These are phyloP conservation scores for Pavo muticus DNA, from an alignment of 2,113 vertebrate species.

Conservation along the genomic window DNA sequence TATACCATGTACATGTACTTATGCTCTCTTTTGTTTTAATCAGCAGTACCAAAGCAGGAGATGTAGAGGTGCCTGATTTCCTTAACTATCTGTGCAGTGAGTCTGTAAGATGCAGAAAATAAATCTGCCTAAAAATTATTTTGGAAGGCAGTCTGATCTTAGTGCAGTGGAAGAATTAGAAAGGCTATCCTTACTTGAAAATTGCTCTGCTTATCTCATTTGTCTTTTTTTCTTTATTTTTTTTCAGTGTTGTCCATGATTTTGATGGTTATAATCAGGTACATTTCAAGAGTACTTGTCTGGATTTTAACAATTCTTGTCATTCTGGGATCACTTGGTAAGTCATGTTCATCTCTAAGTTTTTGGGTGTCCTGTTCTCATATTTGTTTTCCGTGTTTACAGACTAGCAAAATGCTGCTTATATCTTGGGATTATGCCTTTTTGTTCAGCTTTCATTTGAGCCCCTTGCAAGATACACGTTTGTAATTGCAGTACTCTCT, in stretches of 20 bases:
- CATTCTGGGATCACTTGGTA: conserved; percentile 94
- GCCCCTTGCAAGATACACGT: background rate
- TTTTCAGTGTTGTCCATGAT: conserved; percentile 93
- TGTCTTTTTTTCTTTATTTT: conserved; percentile 67
- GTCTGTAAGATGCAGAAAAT: background rate
- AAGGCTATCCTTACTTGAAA: conserved; percentile 25
- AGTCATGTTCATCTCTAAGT: conserved; percentile 64
- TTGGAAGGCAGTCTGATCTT: background rate
- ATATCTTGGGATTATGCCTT: background rate
- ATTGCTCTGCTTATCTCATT: conserved; percentile 53
- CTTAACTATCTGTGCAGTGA: background rate
- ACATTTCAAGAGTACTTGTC: conserved; percentile 95
- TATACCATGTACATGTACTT: conserved; percentile 25
- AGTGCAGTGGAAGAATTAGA: background rate
- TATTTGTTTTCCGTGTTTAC: background rate
- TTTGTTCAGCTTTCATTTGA: background rate
- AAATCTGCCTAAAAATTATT: background rate
- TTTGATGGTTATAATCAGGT: conserved; percentile 97
- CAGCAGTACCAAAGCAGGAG: conserved; percentile 22
- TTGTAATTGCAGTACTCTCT: background rate
- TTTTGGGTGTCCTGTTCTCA: background rate
- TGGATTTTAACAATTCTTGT: conserved; percentile 96
- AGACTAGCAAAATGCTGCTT: background rate
- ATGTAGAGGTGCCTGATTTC: conserved; percentile 11
- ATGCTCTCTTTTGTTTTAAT: conserved; percentile 33